Percentiles rank a stretch among this genome's conserved stretches.
phyloP scores from a whole-genome alignment of 1,140 invertebrate genomes.

The Euwallacea fornicatus region DNA sequence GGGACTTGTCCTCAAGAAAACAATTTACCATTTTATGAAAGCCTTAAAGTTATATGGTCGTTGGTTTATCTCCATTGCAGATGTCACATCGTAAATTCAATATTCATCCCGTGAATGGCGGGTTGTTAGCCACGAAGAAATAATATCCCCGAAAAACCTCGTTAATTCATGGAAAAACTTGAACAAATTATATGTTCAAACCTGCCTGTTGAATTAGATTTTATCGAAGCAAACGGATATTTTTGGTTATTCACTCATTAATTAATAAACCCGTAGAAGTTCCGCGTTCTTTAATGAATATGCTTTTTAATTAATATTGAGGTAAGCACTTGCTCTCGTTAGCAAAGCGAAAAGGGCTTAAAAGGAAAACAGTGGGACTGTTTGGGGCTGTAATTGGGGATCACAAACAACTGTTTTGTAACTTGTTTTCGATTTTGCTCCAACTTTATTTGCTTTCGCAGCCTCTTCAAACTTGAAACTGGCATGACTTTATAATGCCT shows the following conservation, averaged over 20 bases:
- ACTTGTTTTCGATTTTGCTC: conserved; percentile 15
- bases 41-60: conserved; percentile 36
- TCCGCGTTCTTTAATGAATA: conserved; percentile 20
- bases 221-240: neutral
- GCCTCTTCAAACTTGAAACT: neutral
- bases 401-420: conserved; percentile 21
- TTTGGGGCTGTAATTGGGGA: conserved; percentile 22
- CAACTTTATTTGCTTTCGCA: neutral
- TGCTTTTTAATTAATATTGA: conserved; percentile 22
- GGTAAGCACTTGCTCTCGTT: conserved; percentile 15
- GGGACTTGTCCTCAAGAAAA: conserved; percentile 11
- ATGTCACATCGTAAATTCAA: conserved; percentile 36
- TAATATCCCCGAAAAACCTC: too few species aligned
- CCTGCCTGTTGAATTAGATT: too few species aligned
- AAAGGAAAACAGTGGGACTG: conserved; percentile 26
- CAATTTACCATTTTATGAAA: conserved; percentile 27
- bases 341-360: conserved; percentile 12
- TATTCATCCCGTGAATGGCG: conserved; percentile 18
- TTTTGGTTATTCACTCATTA: conserved; percentile 5
- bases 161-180: too few species aligned
- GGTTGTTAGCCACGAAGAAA: neutral
- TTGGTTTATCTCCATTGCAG: conserved; percentile 32
- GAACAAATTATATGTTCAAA: too few species aligned
- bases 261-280: conserved; percentile 21
- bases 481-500: too few species aligned